Base-by-base conservation (phyloP, 2,888 invertebrate species). In the Anoplius nigerrimus region DNA sequence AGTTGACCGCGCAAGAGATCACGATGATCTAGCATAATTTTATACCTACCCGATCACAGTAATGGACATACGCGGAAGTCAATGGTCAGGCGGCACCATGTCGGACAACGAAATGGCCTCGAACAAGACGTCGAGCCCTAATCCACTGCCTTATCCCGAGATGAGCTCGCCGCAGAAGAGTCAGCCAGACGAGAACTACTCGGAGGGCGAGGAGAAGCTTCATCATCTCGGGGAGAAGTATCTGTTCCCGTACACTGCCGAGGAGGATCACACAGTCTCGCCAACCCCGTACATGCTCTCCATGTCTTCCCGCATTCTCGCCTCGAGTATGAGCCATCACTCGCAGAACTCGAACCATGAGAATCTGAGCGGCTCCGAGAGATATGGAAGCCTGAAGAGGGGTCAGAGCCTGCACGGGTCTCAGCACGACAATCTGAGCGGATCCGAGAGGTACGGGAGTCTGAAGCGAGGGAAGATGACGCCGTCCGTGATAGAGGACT, bases 71-170 rank as follows among this genome's bases (percentile, higher is more conserved):
- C 84, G 88, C 0, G 85, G 84, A 16, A 88, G 93, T 18, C 92
- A 94, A 43, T 95, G 95, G 95, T 94, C 95, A 0, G 94, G 94
- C 66, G 94, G 94, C 75, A 94, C 95, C 0, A 94, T 93, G 6
- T 94, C 95, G 0, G 95, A 95, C 84, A 94, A 93, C 82, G 95
- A 95, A 81, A 91, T 92, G 42, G 91, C 91, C 64, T 90, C 90
- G 88, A 92, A 68, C 89, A 93, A 87, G 86, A 92, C 90, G 0
- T 91, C 90, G 66, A 93, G 92, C 42, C 94, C 95, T 0, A 93
- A 95, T 80, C 93, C 93, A 1, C 81, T 93, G 75, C 94, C 95
- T n/a, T 93, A 93, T 89, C 95, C 95, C 0, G 95, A 95, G 84
- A 92, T 95, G 60, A 94, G 79, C 60, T 84, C 88, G 16, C 84